Base-by-base conservation (phyloP, 2,113 vertebrate genomes). In the Circaetus cinerascens region DNA sequence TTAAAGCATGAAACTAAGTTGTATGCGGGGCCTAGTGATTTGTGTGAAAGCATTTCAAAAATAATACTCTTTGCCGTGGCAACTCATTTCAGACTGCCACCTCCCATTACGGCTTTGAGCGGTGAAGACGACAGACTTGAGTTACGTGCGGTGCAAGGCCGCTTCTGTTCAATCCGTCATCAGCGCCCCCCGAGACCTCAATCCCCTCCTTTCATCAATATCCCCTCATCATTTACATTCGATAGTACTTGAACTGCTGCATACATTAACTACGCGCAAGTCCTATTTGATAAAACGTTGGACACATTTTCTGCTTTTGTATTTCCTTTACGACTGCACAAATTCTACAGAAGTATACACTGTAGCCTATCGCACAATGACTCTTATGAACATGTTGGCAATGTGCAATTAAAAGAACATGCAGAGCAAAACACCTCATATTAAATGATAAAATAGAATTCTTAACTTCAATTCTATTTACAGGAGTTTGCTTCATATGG, bases 11-110 rank as follows among this genome's bases (percentile, higher is more conserved):
- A 98, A 99, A 99, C 98, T 98, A 99, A 99, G 99, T 99, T 98
- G 99, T 98, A 99, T 98, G 98, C 98, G 97, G 98, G 98, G 97
- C 98, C 98, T 98, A 98, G 98, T 98, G 98, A 99, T 98, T 99
- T 98, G 99, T 99, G 99, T 99, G 99, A 99, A 99, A 99, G 99
- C 99, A 99, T 99, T 99, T 99, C 99, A 99, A 99, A 99, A 99
- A 99, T 99, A 99, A 99, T 99, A 99, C 99, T 99, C 99, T 99
- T 98, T 98, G 98, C 98, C 97, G 97, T 97, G 98, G 99, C 98
- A 98, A 99, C 99, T 99, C 99, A 99, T 99, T 99, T 99, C 99
- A 98, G 98, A 98, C 99, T 99, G 99, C 99, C 99, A 99, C 98
- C 97, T 99, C 98, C 98, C 98, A 99, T 99, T 99, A 99, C 64